Conservation (phyloP, 2,888 invertebrate species). For the Prenolepis imparis region DNA sequence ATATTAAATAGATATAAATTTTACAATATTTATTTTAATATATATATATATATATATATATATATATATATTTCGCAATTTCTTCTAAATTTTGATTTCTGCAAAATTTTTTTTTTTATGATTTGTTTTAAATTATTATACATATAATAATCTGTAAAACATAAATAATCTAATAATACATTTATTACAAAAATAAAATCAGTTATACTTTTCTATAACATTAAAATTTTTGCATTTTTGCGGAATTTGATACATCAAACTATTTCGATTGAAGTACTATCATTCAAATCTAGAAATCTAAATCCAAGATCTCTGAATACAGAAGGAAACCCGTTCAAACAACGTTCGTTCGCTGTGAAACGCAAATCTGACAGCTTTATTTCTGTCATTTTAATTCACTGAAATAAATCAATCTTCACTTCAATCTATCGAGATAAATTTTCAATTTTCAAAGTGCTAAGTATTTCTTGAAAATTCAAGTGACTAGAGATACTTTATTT, state of each 20-base stretch:
- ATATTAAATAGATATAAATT: not conserved
- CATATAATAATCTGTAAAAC: no score
- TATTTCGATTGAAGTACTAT: not conserved
- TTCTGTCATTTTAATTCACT: not conserved
- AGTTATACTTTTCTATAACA: not conserved
- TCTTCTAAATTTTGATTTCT: not conserved
- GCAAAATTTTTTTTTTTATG: not conserved
- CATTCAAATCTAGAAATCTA: not conserved
- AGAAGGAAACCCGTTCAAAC: not conserved
- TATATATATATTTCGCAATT: not conserved
- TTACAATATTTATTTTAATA: slow-evolving; percentile 7
- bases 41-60: no score
- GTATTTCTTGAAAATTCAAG: slow-evolving; percentile 16
- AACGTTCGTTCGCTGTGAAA: not conserved
- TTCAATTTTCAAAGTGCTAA: not conserved
- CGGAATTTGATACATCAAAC: not conserved
- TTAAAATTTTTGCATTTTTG: not conserved
- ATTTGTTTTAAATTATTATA: not conserved
- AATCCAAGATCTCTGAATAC: not conserved
- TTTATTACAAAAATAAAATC: not conserved
- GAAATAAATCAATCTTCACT: slow-evolving; percentile 1
- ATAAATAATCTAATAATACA: no score
- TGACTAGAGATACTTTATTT: not conserved
- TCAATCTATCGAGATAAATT: not conserved
- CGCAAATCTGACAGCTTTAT: not conserved